Evolutionary conservation across 2,113 vertebrate genomes (phyloP).

Genomic region (Crotalus viridis): DNA sequence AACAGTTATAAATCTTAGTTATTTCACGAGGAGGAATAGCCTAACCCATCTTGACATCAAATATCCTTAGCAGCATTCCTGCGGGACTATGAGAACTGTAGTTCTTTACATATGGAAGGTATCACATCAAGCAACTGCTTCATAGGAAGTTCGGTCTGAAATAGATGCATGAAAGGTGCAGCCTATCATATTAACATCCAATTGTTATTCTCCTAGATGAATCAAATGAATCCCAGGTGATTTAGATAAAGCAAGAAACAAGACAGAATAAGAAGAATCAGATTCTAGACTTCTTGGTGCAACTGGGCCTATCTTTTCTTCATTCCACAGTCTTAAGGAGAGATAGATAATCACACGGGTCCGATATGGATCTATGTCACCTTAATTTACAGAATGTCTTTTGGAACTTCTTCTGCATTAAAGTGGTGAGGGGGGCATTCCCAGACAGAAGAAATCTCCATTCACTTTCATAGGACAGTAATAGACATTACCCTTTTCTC

Average conservation of each 20-base stretch:
- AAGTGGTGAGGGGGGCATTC: not conserved
- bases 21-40: not conserved
- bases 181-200: not conserved
- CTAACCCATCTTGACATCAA: not conserved
- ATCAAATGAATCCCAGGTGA: not conserved
- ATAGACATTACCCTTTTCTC: conserved; percentile 38
- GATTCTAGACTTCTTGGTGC: not conserved
- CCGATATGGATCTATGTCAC: not conserved
- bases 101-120: not conserved
- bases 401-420: conserved; percentile 49
- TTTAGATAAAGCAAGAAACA: not conserved
- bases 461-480: conserved; percentile 45
- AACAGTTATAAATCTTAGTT: not conserved
- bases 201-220: not conserved
- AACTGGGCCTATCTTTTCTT: not conserved
- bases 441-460: conserved; percentile 38
- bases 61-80: not conserved
- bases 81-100: not conserved
- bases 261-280: not conserved
- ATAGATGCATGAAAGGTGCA: not conserved
- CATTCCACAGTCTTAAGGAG: not conserved
- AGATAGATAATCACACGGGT: conserved; percentile 20
- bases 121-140: not conserved
- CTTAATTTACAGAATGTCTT: conserved; percentile 36
- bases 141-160: not conserved